Evolutionary conservation across 1,140 invertebrate species (phyloP).

Genomic region (Caenorhabditis elegans): WBcel235 BX284603.4:5852501-5853000

Average conservation of each 20-base stretch:
- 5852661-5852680: constrained; percentile 77
- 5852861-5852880: constrained; percentile 54
- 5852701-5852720: constrained; percentile 73
- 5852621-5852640: constrained; percentile 98
- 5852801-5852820: constrained; percentile 40
- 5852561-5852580: constrained; percentile 89
- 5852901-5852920: constrained; percentile 46
- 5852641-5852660: constrained; percentile 98
- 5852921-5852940: constrained; percentile 57
- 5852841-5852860: constrained; percentile 55
- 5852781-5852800: constrained; percentile 40
- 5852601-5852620: constrained; percentile 98
- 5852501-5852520: constrained; percentile 96
- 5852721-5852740: constrained; percentile 56
- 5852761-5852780: constrained; percentile 26
- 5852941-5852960: constrained; percentile 57
- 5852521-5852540: constrained; percentile 84
- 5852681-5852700: constrained; percentile 93
- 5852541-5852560: constrained; percentile 95
- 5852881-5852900: constrained; percentile 47
- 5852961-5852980: constrained; percentile 55
- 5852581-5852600: constrained; percentile 89
- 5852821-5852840: constrained; percentile 52
- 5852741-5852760: constrained; percentile 23
- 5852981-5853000: neutral